Conservation (phyloP, 2,888 invertebrate species). For the Alloplasta piceator region DNA sequence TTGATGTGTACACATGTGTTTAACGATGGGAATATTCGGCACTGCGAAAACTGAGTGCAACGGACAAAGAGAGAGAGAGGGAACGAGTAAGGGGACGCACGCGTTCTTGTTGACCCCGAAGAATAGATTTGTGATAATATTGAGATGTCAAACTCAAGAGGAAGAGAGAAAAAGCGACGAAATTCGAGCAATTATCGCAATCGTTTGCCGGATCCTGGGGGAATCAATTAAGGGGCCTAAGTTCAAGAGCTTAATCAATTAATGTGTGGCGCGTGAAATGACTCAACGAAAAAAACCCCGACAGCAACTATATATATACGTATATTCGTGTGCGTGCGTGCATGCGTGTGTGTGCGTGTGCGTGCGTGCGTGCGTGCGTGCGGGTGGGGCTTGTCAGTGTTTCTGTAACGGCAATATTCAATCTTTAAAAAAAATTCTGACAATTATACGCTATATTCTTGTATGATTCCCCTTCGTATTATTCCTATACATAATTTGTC, state of each 20-base stretch:
- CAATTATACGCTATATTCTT: constrained; percentile 1
- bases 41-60: background rate
- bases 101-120: constrained; percentile 55
- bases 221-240: constrained; percentile 72
- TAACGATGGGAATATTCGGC: background rate
- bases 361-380: too few relatives aligned
- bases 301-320: background rate
- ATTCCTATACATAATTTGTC: constrained; percentile 9
- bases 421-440: background rate
- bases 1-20: background rate
- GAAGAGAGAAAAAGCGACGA: constrained; percentile 47
- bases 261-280: constrained; percentile 46
- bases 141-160: constrained; percentile 36
- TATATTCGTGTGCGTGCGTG: background rate
- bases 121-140: constrained; percentile 33
- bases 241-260: constrained; percentile 67
- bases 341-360: too few relatives aligned
- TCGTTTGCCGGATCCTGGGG: constrained; percentile 59
- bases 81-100: constrained; percentile 22
- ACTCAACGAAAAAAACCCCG: background rate
- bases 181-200: constrained; percentile 70
- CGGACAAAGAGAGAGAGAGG: background rate
- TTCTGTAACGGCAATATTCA: too few relatives aligned
- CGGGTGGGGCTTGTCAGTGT: too few relatives aligned
- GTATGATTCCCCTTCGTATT: constrained; percentile 9